A percentile compares a stretch with the other conserved stretches of the same genome.
Evolutionary conservation across 2,113 vertebrate genomes (phyloP).

Genomic region (Scartelaos histophorus): DNA sequence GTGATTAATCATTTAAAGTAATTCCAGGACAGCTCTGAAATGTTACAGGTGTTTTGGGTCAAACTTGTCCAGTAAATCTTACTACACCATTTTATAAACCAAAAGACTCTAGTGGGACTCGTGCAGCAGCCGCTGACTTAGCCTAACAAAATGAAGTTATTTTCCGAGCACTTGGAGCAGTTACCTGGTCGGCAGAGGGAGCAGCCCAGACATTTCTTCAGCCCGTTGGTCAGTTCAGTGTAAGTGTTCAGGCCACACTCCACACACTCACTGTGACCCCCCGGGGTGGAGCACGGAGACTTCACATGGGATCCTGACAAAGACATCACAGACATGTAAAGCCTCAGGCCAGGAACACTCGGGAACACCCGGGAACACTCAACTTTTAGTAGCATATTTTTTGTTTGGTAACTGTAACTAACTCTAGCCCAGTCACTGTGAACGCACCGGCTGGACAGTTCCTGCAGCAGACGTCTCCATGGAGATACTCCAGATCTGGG

Average conservation of each 20-base stretch:
- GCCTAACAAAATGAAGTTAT: too few species aligned
- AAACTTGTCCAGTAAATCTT: too few species aligned
- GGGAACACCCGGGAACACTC: too few species aligned
- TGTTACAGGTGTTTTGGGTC: too few species aligned
- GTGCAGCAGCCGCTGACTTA: too few species aligned
- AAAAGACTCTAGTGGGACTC: too few species aligned
- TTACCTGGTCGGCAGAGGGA: constrained; percentile 68
- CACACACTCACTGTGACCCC: constrained; percentile 46
- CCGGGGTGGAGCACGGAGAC: constrained; percentile 27
- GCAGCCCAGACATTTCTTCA: constrained; percentile 62
- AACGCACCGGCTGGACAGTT: constrained; percentile 72
- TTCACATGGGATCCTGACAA: constrained; percentile 55
- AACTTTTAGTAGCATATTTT: not conserved
- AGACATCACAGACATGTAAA: not conserved
- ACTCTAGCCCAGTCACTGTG: not conserved
- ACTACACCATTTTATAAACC: too few species aligned
- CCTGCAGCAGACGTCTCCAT: constrained; percentile 64
- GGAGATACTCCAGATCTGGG: constrained; percentile 13
- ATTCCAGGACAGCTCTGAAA: too few species aligned
- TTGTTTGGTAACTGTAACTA: too few species aligned
- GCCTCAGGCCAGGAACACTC: not conserved
- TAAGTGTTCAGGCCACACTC: constrained; percentile 51
- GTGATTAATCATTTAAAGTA: too few species aligned
- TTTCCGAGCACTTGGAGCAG: not conserved
- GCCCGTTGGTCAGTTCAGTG: constrained; percentile 50